A percentile compares a stretch with the other conserved stretches of the same genome.
These are phyloP conservation scores for Sitobion miscanthi DNA, from an alignment of 1,140 invertebrate genomes.

Conservation along the genomic window DNA sequence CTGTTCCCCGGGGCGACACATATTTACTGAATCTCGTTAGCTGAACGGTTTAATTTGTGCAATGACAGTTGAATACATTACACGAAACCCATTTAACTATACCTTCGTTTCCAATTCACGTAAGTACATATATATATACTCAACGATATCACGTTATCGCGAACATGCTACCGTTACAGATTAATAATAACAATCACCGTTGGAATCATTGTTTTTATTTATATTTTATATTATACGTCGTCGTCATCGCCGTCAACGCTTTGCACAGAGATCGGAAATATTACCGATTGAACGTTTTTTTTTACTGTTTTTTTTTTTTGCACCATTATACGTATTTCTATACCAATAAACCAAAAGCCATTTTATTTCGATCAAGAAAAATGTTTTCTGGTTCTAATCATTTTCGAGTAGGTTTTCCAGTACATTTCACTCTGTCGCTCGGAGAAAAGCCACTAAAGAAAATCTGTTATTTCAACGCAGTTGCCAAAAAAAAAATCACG, in stretches of 20 bases:
- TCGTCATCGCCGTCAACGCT: background rate
- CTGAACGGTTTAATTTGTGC: conserved; percentile 43
- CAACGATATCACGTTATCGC: background rate
- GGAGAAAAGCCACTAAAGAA: background rate
- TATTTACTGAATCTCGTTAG: conserved; percentile 54
- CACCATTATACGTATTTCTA: background rate
- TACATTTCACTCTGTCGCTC: conserved; percentile 9
- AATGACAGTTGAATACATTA: conserved; percentile 49
- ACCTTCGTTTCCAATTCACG: conserved; percentile 49
- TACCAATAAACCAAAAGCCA: background rate
- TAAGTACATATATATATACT: background rate
- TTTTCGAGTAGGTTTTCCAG: conserved; percentile 8
- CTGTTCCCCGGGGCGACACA: conserved; percentile 40
- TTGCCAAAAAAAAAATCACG: conserved; percentile 16
- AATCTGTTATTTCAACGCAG: background rate
- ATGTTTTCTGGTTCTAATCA: background rate
- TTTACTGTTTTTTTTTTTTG: background rate
- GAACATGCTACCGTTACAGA: conserved; percentile 21
- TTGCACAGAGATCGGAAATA: background rate
- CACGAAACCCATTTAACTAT: conserved; percentile 35
- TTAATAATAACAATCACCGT: background rate
- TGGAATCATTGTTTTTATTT: background rate
- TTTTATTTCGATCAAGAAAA: conserved; percentile 25
- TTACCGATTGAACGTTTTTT: background rate
- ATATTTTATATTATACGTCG: background rate